A percentile compares a stretch with the other conserved stretches of the same genome.
Conservation (phyloP, 2,888 invertebrate genomes). For the Pinctada fucata region DNA sequence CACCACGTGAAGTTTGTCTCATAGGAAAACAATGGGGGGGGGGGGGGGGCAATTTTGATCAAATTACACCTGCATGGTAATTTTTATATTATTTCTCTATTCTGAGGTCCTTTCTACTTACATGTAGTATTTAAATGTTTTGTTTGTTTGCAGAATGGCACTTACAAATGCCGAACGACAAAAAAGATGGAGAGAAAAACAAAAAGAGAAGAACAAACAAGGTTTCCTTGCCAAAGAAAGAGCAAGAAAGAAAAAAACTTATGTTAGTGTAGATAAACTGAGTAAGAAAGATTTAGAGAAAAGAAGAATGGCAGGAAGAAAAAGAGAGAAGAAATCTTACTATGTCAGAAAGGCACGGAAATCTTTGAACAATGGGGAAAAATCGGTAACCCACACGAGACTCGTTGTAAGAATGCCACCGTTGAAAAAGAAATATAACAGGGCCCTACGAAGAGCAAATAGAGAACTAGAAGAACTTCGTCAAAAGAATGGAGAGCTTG, state of each 20-base stretch:
- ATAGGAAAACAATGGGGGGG: neutral
- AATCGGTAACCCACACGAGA: neutral
- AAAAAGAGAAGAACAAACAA: conserved; percentile 20
- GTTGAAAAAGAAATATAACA: conserved; percentile 11
- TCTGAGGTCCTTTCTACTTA: too few relatives aligned
- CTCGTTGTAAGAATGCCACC: neutral
- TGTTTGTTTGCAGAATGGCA: conserved; percentile 3
- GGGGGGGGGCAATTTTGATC: too few relatives aligned
- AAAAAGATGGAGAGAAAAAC: conserved; percentile 14
- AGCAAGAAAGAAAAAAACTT: neutral
- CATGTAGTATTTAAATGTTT: too few relatives aligned
- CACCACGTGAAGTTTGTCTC: neutral
- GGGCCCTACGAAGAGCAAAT: conserved; percentile 18
- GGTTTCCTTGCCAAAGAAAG: conserved; percentile 3
- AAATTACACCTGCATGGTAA: too few relatives aligned
- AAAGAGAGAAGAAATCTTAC: neutral
- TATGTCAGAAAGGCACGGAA: neutral
- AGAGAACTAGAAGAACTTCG: conserved; percentile 11
- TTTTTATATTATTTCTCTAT: too few relatives aligned
- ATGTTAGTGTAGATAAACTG: neutral
- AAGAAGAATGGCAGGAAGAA: conserved; percentile 1
- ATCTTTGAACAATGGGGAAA: too few relatives aligned
- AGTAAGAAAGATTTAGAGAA: neutral
- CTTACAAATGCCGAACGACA: conserved; percentile 28
- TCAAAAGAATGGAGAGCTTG: conserved; percentile 4